Base-by-base conservation (phyloP, 2,797 vertebrate species). In the Glossophaga mutica region DNA sequence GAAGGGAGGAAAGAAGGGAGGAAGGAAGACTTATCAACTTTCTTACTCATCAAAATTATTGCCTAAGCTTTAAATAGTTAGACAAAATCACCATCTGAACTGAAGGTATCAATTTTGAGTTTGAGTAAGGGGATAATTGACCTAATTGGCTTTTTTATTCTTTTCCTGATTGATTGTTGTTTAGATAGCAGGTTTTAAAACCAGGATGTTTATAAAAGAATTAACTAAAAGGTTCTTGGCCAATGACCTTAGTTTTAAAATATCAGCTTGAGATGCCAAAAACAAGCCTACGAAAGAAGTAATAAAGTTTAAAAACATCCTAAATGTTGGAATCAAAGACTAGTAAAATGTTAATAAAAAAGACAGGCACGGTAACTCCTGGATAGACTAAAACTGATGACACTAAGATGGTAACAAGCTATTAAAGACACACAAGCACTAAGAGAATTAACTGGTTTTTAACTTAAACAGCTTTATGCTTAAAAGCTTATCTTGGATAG, bases 101-200 rank as follows among this genome's bases (percentile, higher is more conserved):
- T 48, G 55, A 96, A 92, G 37, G 3, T 62, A 65, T 86, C 21
- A 83, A 14, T 42, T 74, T 74, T 74, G 78, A 26, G 39, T 79
- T 65, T 65, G 34, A 46, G 18, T 42, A 67, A 93, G 85, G 26
- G 22, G 16, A 84, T 52, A 74, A 91, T 26, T 88, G 19, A 48
- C 26, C 5, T 81, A 7, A 79, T 0, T 87, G 55, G 6, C 8
- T 78, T 96, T 96, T 91, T 84, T 39, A 65, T 81, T 92, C 21
- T 85, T 76, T 90, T 73, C n/a, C 76, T 68, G 26, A 52, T 34
- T 90, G 44, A 84, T 2, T 84, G 21, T 14, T 76, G 2, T 95
- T 96, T 92, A 90, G 71, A 90, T 50, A 93, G 29, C 22, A 91
- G 59, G 32, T 77, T 57, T 73, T 79, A 87, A 87, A 92, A 57